Evolutionary conservation across 2,888 invertebrate genomes (phyloP).

Genomic region (Idaea dimidiata): DNA sequence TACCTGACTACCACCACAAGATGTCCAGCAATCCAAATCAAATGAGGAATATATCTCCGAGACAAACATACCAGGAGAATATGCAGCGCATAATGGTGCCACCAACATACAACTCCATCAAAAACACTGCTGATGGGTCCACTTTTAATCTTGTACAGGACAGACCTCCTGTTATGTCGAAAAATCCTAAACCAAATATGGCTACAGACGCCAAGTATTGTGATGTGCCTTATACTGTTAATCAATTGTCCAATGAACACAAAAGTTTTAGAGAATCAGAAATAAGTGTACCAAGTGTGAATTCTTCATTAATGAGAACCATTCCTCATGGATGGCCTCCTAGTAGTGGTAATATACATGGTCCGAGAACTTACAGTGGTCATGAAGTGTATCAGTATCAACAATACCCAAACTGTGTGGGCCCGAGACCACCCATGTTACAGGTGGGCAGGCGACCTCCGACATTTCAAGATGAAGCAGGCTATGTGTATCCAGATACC

Average conservation of each 20-base stretch:
- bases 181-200: slow-evolving; percentile 58
- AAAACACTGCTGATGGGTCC: slow-evolving; percentile 58
- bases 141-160: slow-evolving; percentile 44
- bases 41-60: slow-evolving; percentile 74
- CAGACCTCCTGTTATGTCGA: slow-evolving; percentile 42
- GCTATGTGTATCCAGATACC: slow-evolving; percentile 57
- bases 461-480: slow-evolving; percentile 54
- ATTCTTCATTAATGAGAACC: slow-evolving; percentile 45
- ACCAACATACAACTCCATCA: slow-evolving; percentile 57
- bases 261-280: slow-evolving; percentile 62
- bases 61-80: slow-evolving; percentile 79
- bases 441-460: slow-evolving; percentile 53
- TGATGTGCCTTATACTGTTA: slow-evolving; percentile 76
- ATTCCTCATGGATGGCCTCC: slow-evolving; percentile 57
- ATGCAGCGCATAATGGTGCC: slow-evolving; percentile 76
- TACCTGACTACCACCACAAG: slow-evolving; percentile 65
- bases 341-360: slow-evolving; percentile 50
- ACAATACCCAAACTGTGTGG: slow-evolving; percentile 61
- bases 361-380: slow-evolving; percentile 55
- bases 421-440: slow-evolving; percentile 47
- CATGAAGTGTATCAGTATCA: slow-evolving; percentile 65
- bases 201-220: slow-evolving; percentile 65
- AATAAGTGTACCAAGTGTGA: slow-evolving; percentile 57
- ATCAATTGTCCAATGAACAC: slow-evolving; percentile 59
- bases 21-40: slow-evolving; percentile 55